These are phyloP conservation scores for Athripsodes cinereus DNA, from an alignment of 2,888 invertebrate species.

Conservation along the genomic window DNA sequence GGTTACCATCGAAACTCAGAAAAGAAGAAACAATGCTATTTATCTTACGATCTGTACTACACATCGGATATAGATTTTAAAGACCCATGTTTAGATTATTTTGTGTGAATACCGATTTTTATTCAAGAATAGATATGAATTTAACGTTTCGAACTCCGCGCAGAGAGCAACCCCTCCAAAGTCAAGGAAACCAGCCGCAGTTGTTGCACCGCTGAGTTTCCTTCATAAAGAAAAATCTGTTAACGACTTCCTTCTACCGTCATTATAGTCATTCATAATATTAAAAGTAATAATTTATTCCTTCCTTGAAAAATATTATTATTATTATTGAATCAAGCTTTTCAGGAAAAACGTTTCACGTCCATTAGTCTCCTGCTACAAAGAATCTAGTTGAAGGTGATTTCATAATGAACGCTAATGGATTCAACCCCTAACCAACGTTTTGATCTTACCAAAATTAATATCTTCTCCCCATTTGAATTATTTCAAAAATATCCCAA, in stretches of 20 bases:
- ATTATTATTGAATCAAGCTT: background rate
- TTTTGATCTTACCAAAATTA: background rate
- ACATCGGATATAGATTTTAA: too few relatives aligned
- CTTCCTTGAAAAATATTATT: background rate
- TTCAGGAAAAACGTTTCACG: background rate
- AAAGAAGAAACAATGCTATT: too few relatives aligned
- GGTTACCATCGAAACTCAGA: too few relatives aligned
- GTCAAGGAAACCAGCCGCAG: too few relatives aligned
- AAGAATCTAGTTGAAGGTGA: constrained; percentile 6
- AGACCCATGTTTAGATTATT: too few relatives aligned
- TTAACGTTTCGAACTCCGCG: too few relatives aligned
- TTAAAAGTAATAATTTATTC: background rate
- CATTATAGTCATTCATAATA: background rate
- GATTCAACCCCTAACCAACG: constrained; percentile 9
- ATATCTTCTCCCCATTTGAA: background rate
- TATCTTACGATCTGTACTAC: too few relatives aligned
- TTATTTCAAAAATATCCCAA: too few relatives aligned
- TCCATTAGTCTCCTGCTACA: background rate
- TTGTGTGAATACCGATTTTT: too few relatives aligned
- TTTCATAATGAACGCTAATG: constrained; percentile 21
- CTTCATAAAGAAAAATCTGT: background rate
- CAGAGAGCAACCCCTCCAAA: too few relatives aligned
- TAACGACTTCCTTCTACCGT: background rate
- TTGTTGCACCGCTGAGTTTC: too few relatives aligned
- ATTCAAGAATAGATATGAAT: too few relatives aligned